phyloP scores from a whole-genome alignment of 2,797 vertebrate species.

The Oophaga sylvatica region DNA sequence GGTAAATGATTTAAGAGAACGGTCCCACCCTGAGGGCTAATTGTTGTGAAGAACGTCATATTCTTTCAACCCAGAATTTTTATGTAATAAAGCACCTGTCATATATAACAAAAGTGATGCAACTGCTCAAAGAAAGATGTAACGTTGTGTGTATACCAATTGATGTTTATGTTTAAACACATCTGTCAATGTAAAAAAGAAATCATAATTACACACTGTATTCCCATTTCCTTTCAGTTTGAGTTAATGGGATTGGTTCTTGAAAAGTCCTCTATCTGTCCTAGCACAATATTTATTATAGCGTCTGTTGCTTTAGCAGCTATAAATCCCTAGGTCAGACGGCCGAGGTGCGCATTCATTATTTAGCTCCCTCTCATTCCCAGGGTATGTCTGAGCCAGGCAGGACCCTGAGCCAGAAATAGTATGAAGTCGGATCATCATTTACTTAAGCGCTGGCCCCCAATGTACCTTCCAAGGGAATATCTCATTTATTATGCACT shows the following conservation, averaged over 20 bases:
- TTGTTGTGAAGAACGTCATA: not conserved
- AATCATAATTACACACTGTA: conserved; percentile 29
- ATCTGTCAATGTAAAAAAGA: conserved; percentile 11
- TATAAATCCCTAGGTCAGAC: conserved; percentile 63
- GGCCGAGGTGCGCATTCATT: conserved; percentile 64
- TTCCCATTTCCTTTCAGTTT: conserved; percentile 40
- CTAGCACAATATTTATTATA: conserved; percentile 62
- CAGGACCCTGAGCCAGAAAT: conserved; percentile 65
- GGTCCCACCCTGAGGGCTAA: not conserved
- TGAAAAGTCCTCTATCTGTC: conserved; percentile 63
- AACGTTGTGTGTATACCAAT: not conserved
- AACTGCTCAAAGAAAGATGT: not conserved
- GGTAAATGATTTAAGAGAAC: not conserved
- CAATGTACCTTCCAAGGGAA: conserved; percentile 73
- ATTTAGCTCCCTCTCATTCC: conserved; percentile 65
- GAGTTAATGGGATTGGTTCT: conserved; percentile 58
- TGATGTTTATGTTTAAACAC: conserved; percentile 18
- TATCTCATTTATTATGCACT: conserved; percentile 76
- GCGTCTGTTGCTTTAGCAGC: conserved; percentile 60
- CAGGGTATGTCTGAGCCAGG: conserved; percentile 65
- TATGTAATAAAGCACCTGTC: not conserved
- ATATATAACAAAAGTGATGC: not conserved
- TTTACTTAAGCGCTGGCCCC: conserved; percentile 68
- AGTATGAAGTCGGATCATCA: conserved; percentile 68
- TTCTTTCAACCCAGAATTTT: not conserved